Evolutionary conservation across 2,797 vertebrate genomes (phyloP), one percentile per base, ranked within the genome.

Genomic region (Artibeus lituratus): DNA sequence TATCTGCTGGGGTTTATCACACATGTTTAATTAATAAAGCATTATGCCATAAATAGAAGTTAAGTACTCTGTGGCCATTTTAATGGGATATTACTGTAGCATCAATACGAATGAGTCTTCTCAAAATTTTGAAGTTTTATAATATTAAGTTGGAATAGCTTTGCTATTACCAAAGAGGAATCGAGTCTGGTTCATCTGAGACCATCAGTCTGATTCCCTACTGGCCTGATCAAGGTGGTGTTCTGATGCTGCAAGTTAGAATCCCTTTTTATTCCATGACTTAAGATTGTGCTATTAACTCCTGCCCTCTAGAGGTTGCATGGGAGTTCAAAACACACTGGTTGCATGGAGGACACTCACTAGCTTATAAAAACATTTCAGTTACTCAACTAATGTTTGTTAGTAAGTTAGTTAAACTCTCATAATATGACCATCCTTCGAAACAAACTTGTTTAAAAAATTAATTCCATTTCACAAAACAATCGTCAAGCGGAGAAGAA

Each of bases 371-470:
- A 78, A 44, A 26, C 77, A n/a, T 24, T 24, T 44, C 72, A 55
- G 21, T 73, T 82, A 90, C 21, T 93, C 57, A 62, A 55, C 35
- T 55, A 86, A 72, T 80, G 47, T 86, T 86, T 93, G 10, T 67
- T 65, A 19, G 77, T 62, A 44, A 70, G 53, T 84, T 94, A 92
- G 51, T 95, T 57, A 94, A 94, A 90, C 73, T 15, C 62, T 74
- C 42, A 81, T 44, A 92, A 24, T 26, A 85, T 53, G 78, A 90
- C 10, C 77, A 47, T 14, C 84, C 29, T 90, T 92, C 15, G 82
- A 90, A 94, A 92, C 67, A 44, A 97, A 83, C 6, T 51, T 92
- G 55, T 49, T 80, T 87, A 91, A 49, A 83, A 83, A 73, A 86
- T 76, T 83, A 76, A 94, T 95, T 92, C 4, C 21, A 47, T 37